Percentiles rank a stretch among this genome's conserved stretches.
Evolutionary conservation across 2,113 vertebrate genomes (phyloP).

Genomic region (Mustela nigripes): DNA sequence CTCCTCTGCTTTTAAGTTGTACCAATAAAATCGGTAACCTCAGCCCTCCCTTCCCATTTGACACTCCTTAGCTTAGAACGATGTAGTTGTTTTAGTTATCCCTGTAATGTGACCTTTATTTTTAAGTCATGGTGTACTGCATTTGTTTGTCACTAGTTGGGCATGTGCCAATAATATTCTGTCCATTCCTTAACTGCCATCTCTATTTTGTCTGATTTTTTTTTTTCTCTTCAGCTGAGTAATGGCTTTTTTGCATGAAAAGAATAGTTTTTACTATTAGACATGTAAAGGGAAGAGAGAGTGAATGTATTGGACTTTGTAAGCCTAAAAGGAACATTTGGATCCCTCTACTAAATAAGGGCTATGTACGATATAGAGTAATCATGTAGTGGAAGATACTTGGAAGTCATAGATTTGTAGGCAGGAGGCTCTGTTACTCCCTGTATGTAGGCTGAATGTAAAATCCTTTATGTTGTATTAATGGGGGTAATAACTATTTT

Average conservation of each 20-base stretch:
- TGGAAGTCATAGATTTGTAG: constrained; percentile 73
- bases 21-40: constrained; percentile 67
- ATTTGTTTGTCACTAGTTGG: constrained; percentile 79
- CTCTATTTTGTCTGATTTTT: constrained; percentile 69
- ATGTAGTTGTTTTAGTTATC: constrained; percentile 69
- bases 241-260: constrained; percentile 74
- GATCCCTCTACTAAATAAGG: constrained; percentile 79
- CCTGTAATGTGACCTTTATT: constrained; percentile 74
- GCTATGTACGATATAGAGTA: constrained; percentile 74
- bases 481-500: constrained; percentile 80
- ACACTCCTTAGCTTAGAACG: constrained; percentile 56
- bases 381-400: constrained; percentile 72
- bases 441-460: constrained; percentile 81
- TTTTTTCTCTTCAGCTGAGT: constrained; percentile 61
- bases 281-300: constrained; percentile 75
- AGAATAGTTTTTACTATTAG: constrained; percentile 75
- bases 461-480: constrained; percentile 80
- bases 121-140: constrained; percentile 72
- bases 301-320: constrained; percentile 79
- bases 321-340: constrained; percentile 77
- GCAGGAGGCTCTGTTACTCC: constrained; percentile 68
- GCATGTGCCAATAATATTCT: constrained; percentile 77
- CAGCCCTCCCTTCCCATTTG: constrained; percentile 41
- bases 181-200: constrained; percentile 74
- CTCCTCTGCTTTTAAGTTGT: constrained; percentile 72